phyloP scores from a whole-genome alignment of 2,888 invertebrate species.

The Diarsia mendica region DNA sequence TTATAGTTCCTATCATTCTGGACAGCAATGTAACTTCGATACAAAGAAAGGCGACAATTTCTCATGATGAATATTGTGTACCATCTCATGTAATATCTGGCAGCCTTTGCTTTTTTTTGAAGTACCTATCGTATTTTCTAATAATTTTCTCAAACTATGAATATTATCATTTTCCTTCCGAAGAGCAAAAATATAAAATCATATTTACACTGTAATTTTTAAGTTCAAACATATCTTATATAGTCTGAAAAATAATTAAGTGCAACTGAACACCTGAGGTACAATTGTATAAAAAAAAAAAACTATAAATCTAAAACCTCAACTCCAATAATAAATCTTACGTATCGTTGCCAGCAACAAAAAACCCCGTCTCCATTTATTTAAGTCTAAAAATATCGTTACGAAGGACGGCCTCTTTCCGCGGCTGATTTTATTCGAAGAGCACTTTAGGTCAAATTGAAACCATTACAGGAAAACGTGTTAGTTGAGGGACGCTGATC shows the following conservation, averaged over 20 bases:
- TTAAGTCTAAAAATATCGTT: conserved; percentile 67
- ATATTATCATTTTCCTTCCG: not conserved
- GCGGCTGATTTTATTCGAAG: conserved; percentile 70
- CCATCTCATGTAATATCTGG: not conserved
- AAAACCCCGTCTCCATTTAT: conserved; percentile 55
- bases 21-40: not conserved
- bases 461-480: conserved; percentile 79
- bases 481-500: conserved; percentile 72
- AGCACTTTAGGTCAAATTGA: conserved; percentile 80
- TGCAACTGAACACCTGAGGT: not conserved
- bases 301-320: not conserved
- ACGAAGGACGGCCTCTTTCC: conserved; percentile 60
- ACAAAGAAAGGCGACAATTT: not conserved
- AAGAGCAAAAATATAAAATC: not conserved
- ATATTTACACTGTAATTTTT: not conserved
- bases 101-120: not conserved
- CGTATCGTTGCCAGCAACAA: conserved; percentile 24
- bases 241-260: not conserved
- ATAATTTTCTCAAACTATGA: not conserved
- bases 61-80: not conserved
- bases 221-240: not conserved
- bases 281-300: not conserved
- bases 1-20: not conserved
- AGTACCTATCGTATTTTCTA: not conserved
- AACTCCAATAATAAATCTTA: conserved; percentile 10